Conservation (phyloP, 2,113 vertebrate genomes). For the Ailurus styani region DNA sequence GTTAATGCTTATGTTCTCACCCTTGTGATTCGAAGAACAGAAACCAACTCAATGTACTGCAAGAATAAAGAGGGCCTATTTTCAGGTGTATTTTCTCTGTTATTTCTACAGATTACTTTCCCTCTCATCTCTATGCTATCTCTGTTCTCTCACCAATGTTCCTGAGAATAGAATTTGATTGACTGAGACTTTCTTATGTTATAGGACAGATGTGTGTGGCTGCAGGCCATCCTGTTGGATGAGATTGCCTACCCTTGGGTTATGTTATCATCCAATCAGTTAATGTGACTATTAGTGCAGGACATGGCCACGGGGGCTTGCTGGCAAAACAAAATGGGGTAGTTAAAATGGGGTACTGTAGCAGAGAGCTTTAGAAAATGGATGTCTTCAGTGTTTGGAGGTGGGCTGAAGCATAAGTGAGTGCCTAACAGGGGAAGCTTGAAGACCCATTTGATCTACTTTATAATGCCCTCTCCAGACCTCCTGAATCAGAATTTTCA, state of each 20-base stretch:
- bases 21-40: not conserved
- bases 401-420: not conserved
- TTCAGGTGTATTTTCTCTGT: not conserved
- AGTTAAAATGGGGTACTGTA: not conserved
- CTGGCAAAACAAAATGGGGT: not conserved
- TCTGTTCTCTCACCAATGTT: not conserved
- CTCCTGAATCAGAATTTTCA: not conserved
- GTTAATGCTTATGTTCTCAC: not conserved
- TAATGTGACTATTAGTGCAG: not conserved
- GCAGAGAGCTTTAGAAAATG: not conserved
- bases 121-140: not conserved
- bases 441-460: not conserved
- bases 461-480: not conserved
- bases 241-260: not conserved
- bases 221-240: not conserved
- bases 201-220: not conserved
- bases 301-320: not conserved
- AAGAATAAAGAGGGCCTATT: not conserved
- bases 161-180: not conserved
- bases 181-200: not conserved
- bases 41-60: not conserved
- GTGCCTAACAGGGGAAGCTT: not conserved
- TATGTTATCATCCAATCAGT: not conserved
- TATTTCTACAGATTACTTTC: not conserved
- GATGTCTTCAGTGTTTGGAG: not conserved